Conservation (phyloP, 92 coral and sea anemone genomes). For the Plumapathes pennacea region DNA sequence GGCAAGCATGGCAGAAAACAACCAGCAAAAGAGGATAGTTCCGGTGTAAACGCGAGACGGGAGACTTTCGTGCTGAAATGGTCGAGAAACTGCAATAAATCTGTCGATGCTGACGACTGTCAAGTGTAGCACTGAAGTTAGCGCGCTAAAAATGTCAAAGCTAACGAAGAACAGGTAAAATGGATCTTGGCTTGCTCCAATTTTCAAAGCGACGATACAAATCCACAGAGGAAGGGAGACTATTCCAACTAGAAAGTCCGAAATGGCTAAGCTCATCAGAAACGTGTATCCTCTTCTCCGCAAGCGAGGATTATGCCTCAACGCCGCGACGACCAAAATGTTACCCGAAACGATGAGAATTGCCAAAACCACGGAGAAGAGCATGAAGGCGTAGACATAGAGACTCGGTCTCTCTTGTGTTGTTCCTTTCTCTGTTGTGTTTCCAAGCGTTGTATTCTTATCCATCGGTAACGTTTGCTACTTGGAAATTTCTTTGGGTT, state of each 20-base stretch:
- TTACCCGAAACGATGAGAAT: slow-evolving; percentile 36
- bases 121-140: slow-evolving; percentile 70
- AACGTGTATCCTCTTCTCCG: slow-evolving; percentile 36
- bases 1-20: slow-evolving; percentile 57
- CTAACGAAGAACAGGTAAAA: slow-evolving; percentile 49
- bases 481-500: no score
- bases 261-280: slow-evolving; percentile 39
- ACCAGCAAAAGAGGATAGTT: slow-evolving; percentile 46
- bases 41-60: slow-evolving; percentile 42
- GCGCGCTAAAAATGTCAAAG: slow-evolving; percentile 72
- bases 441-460: neutral
- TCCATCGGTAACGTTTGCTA: neutral
- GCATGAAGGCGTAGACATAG: slow-evolving; percentile 10
- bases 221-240: slow-evolving; percentile 48
- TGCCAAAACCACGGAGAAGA: slow-evolving; percentile 36
- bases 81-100: slow-evolving; percentile 58
- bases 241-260: slow-evolving; percentile 44
- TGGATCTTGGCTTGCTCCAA: slow-evolving; percentile 31
- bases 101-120: slow-evolving; percentile 70
- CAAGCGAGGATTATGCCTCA: slow-evolving; percentile 12
- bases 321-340: slow-evolving; percentile 34
- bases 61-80: slow-evolving; percentile 39
- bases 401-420: no score
- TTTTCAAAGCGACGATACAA: slow-evolving; percentile 24
- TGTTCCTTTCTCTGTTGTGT: neutral